A percentile compares a stretch with the other conserved stretches of the same genome.
Evolutionary conservation across 2,113 vertebrate species (phyloP).

Genomic region (Tragulus kanchil): DNA sequence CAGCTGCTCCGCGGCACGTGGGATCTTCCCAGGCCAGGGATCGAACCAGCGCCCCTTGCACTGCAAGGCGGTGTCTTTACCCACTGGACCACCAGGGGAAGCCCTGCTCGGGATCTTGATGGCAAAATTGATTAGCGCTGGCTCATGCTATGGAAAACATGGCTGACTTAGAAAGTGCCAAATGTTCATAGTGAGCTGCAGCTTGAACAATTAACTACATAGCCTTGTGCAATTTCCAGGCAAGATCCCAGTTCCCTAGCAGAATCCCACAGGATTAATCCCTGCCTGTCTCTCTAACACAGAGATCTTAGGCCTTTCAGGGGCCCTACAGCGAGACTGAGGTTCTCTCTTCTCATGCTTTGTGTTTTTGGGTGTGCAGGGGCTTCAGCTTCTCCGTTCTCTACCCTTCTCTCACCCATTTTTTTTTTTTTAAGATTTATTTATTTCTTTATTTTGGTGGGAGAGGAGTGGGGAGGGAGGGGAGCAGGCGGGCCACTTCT

Average conservation of each 20-base stretch:
- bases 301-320: background rate
- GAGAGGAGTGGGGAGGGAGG: too few species aligned
- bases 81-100: too few species aligned
- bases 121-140: background rate
- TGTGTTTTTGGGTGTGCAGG: background rate
- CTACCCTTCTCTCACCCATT: background rate
- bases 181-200: background rate
- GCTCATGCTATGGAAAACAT: background rate
- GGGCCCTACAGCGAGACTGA: background rate
- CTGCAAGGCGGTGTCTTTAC: too few species aligned
- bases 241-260: background rate
- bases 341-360: background rate
- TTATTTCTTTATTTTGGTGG: too few species aligned
- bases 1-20: too few species aligned
- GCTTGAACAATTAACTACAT: background rate
- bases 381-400: background rate
- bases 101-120: too few species aligned
- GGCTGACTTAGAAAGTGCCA: conserved; percentile 1
- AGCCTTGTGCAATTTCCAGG: background rate
- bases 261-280: background rate
- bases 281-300: background rate
- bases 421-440: background rate
- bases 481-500: too few species aligned
- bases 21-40: too few species aligned
- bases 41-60: too few species aligned